Base-by-base conservation (phyloP, 1,140 invertebrate species). In the Drosophila sp. region DNA sequence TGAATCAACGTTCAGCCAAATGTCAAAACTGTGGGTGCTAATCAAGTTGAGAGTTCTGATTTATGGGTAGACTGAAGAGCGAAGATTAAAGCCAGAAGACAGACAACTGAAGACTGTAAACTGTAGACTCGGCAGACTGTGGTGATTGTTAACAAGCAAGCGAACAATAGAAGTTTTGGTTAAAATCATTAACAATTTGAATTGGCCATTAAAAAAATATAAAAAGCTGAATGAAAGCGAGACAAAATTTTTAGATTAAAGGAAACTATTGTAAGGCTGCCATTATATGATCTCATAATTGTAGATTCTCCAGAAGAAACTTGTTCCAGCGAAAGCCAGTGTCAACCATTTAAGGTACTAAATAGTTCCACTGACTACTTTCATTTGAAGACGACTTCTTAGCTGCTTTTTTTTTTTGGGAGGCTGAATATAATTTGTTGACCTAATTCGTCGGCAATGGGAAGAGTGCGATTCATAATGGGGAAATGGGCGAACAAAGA, bases 361-460 rank as follows among this genome's bases (percentile, higher is more conserved):
- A 21, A 53, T 36, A 34, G 29, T 51, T 32, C 14, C 48, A 51
- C 14, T 16, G 50, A 53, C 29, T 53, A 53, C 66, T 70, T 46
- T 58, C 56, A 40, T 59, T 65, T 53, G 38, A 38, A 34, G 11
- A 13, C 41, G 36, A 41, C 29, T 32, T 29, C 13, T 38, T 38
- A 3, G 4, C 34, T 54, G 16, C 27, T 46, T 54, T 16, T 59
- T 29, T 29, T 62, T 16, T 59, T 29, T 50, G 36, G 45, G 27
- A 41, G 36, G 43, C 32, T 82, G 79, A 82, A 82, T 82, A 78
- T 32, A 78, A 78, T 82, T 71, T 71, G 41, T 40, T 82, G 72
- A 80, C 75, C 80, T 64, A 83, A 83, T 78, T 83, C 58, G n/a
- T 18, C 13, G 66, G 27, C 65, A 13, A 13, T 21, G 36, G 2